Evolutionary conservation across 37 sponge, comb jelly and placozoan genomes (phyloP).

Genomic region (Ianthella basta): DNA sequence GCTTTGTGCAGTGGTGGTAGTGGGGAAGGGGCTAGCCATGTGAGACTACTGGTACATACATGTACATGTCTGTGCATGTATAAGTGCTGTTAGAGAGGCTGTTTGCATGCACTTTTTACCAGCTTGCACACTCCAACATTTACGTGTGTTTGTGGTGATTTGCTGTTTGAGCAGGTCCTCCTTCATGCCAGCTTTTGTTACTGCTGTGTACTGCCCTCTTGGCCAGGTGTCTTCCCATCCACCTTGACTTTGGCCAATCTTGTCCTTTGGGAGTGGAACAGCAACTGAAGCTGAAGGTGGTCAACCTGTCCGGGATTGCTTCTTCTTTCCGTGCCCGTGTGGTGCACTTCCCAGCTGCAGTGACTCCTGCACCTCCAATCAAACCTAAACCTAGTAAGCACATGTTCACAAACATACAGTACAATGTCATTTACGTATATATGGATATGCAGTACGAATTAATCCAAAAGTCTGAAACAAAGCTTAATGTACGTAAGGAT

Average conservation of each 20-base stretch:
- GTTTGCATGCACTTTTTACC: too few relatives aligned
- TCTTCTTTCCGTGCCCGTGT: constrained; percentile 37
- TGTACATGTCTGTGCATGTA: not conserved
- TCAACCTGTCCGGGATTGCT: constrained; percentile 65
- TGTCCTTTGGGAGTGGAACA: constrained; percentile 36
- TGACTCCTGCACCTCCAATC: constrained; percentile 34
- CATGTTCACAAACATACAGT: not conserved
- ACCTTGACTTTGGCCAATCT: constrained; percentile 61
- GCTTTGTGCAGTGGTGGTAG: not conserved
- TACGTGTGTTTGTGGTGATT: too few relatives aligned
- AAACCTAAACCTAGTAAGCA: not conserved
- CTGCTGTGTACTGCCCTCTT: too few relatives aligned
- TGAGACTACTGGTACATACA: not conserved
- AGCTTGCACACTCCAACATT: too few relatives aligned
- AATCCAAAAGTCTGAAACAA: too few relatives aligned
- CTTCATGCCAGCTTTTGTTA: too few relatives aligned
- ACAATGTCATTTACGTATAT: not conserved
- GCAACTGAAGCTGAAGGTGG: constrained; percentile 40
- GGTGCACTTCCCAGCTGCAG: constrained; percentile 48
- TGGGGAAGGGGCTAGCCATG: not conserved
- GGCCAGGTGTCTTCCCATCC: not conserved
- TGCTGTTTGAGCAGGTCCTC: too few relatives aligned
- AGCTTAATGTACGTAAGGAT: too few relatives aligned
- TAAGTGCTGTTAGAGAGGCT: too few relatives aligned
- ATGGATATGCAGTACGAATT: not conserved